These are phyloP conservation scores for Myanophis thanlyinensis DNA, from an alignment of 2,113 vertebrate genomes.

Conservation along the genomic window DNA sequence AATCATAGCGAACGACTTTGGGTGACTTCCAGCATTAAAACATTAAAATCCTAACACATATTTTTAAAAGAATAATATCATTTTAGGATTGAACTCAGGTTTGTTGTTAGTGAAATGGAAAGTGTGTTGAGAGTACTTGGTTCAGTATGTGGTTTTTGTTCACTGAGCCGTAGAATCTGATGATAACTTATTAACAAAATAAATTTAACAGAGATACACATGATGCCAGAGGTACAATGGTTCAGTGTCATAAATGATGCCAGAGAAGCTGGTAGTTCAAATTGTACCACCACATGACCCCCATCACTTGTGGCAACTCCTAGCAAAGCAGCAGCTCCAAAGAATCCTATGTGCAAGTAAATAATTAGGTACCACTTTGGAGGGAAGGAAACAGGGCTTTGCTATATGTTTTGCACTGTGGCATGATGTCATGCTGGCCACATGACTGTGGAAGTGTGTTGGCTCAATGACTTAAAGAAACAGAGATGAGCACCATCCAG, in stretches of 20 bases:
- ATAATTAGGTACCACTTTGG: not conserved
- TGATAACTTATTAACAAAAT: not conserved
- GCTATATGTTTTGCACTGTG: not conserved
- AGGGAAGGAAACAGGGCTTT: not conserved
- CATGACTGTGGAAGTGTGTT: not conserved
- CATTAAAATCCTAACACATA: not conserved
- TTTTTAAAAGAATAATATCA: not conserved
- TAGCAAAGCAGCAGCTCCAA: not conserved
- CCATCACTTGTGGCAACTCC: not conserved
- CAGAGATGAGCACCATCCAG: too few species aligned
- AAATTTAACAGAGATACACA: not conserved
- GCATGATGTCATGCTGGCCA: not conserved
- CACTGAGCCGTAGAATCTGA: not conserved
- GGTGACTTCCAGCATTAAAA: not conserved
- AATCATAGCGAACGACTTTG: not conserved
- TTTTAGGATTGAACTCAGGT: not conserved
- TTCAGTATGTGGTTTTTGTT: not conserved
- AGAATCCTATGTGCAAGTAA: not conserved
- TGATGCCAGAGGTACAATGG: not conserved
- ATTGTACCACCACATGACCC: not conserved
- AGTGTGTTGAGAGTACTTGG: not conserved
- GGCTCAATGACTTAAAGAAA: too few species aligned
- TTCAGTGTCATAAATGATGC: too few species aligned
- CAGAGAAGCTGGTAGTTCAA: not conserved
- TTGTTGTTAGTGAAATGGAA: not conserved